phyloP scores from a whole-genome alignment of 2,888 invertebrate species.

The Patella caerulea region DNA sequence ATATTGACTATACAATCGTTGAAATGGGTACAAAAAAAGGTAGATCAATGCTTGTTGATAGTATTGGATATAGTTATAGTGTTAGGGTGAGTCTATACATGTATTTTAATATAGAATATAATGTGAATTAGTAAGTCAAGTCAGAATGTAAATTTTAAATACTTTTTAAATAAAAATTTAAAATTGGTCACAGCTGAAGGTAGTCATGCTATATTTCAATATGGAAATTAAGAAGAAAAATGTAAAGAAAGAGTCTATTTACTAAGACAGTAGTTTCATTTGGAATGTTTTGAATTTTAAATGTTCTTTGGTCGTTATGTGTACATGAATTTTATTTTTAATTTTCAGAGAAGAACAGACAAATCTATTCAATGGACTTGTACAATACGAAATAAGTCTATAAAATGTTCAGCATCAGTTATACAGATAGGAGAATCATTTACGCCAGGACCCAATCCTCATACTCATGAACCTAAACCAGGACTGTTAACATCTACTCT shows the following conservation, averaged over 20 bases:
- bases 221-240: too few relatives aligned
- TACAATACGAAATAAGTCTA: neutral
- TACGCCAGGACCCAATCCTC: neutral
- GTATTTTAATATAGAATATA: too few relatives aligned
- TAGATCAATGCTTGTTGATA: neutral
- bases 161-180: too few relatives aligned
- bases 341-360: neutral
- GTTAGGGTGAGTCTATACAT: neutral
- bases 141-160: too few relatives aligned
- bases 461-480: neutral
- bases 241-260: too few relatives aligned
- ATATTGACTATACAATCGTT: neutral
- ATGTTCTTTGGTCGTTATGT: too few relatives aligned
- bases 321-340: neutral
- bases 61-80: neutral
- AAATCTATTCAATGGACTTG: neutral
- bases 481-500: neutral
- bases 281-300: too few relatives aligned
- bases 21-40: slow-evolving; percentile 2
- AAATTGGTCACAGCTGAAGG: too few relatives aligned
- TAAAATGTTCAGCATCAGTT: neutral
- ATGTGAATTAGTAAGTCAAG: too few relatives aligned
- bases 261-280: too few relatives aligned
- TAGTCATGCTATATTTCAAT: too few relatives aligned
- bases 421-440: neutral